A percentile compares a stretch with the other conserved stretches of the same genome.
phyloP scores from a whole-genome alignment of 2,113 vertebrate species.

The Cromileptes altivelis region DNA sequence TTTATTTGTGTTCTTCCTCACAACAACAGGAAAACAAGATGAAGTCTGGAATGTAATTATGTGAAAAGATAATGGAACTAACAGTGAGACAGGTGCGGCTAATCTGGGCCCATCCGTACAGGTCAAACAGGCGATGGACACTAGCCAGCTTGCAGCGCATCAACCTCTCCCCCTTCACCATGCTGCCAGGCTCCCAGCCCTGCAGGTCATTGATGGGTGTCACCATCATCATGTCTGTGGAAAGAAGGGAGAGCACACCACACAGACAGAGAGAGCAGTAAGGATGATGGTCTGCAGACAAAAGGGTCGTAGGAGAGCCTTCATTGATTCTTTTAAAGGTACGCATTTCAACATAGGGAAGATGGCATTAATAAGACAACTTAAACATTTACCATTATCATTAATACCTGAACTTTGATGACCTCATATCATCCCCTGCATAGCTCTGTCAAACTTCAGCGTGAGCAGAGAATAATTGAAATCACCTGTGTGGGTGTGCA shows the following conservation, averaged over 20 bases:
- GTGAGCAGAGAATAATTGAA: neutral
- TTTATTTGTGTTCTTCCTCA: neutral
- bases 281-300: neutral
- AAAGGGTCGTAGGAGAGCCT: too few species aligned
- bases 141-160: conserved; percentile 97
- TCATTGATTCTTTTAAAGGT: too few species aligned
- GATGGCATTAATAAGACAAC: neutral
- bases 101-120: conserved; percentile 94
- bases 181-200: conserved; percentile 84
- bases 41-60: neutral
- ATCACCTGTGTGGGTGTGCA: neutral
- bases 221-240: conserved; percentile 90
- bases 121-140: conserved; percentile 94
- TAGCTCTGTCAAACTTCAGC: neutral
- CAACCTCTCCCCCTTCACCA: conserved; percentile 94
- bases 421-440: neutral
- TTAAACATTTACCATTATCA: neutral
- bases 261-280: neutral
- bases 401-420: neutral
- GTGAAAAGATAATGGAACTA: conserved; percentile 52
- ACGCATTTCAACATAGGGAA: neutral
- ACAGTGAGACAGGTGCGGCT: conserved; percentile 91
- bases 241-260: neutral
- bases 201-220: conserved; percentile 96
- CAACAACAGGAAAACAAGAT: neutral